Evolutionary conservation across 2,113 vertebrate genomes (phyloP).

Genomic region (Myiagra hebetior): DNA sequence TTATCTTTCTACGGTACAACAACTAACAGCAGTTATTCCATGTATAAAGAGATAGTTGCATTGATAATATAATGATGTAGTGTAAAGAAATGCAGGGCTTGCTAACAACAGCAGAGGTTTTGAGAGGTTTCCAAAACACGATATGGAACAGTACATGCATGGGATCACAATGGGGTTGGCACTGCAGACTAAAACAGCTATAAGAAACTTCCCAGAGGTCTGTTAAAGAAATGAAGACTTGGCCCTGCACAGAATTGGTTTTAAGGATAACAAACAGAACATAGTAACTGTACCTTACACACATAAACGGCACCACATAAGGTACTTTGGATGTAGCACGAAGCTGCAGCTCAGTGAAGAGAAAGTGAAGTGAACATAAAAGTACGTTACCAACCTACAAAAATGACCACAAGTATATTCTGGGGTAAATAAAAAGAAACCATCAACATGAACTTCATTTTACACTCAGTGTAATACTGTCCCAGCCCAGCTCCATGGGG

Average conservation of each 20-base stretch:
- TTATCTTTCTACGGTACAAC: not conserved
- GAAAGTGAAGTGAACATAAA: not conserved
- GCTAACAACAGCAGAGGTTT: not conserved
- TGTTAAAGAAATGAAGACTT: not conserved
- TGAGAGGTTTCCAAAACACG: not conserved
- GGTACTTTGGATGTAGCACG: no score
- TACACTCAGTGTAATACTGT: no score
- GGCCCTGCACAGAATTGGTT: not conserved
- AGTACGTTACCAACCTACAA: not conserved
- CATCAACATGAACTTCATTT: not conserved
- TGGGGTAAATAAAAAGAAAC: not conserved
- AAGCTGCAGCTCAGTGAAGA: not conserved
- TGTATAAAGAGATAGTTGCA: not conserved
- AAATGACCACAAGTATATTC: not conserved
- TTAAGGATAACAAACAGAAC: not conserved
- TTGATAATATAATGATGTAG: not conserved
- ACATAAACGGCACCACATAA: not conserved
- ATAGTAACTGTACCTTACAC: not conserved
- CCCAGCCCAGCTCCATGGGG: no score
- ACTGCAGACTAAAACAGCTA: not conserved
- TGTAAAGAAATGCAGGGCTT: not conserved
- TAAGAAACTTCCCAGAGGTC: not conserved
- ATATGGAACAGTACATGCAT: accelerated
- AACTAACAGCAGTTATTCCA: not conserved
- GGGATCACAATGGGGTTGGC: not conserved